Base-by-base conservation (phyloP, 2,888 invertebrate species). In the Carterocephalus palaemon region DNA sequence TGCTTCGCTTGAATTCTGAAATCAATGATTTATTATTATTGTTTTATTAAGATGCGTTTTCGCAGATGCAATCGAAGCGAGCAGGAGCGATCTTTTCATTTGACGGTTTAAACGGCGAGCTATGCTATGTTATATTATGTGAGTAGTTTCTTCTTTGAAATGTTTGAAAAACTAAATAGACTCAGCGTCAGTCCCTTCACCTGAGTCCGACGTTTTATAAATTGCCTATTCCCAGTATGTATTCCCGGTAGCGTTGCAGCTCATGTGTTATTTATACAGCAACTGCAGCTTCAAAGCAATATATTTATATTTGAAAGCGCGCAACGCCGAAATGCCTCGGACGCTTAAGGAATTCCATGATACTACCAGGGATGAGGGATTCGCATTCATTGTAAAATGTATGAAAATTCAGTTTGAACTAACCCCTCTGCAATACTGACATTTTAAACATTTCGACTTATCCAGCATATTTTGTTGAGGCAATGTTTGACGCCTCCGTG, bases 191-290 rank as follows among this genome's bases (percentile, higher is more conserved):
- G 16, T 16, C 4, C 16, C 15, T 47, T 36, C 52, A 53, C 46
- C 47, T 49, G 37, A 34, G 33, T 20, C 22, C 49, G 52, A 46
- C 55, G 42, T 53, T 49, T 51, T 46, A 40, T 20, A 49, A 48
- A 54, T 53, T 56, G 46, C 51, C 47, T 53, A 51, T 53, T 56
- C 50, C 48, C 49, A 40, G 33, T 37, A 38, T 47, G 33, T 37
- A 38, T 47, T 33, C 43, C 28, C 28, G 23, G 17, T 37, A 28
- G 34, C 33, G 15, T 33, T 33, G 5, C 12, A n/a, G 22, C 47
- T 51, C 57, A 59, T 59, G 59, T 52, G 49, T 57, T 57, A 57
- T 59, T 57, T 54, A 59, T 52, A 51, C 29, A 42, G 39, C 34
- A 31, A 12, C 36, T 42, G 41, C 20, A 28, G 46, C 43, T 38